phyloP scores from a whole-genome alignment of 2,113 vertebrate species.

The Myrmecobius fasciatus region DNA sequence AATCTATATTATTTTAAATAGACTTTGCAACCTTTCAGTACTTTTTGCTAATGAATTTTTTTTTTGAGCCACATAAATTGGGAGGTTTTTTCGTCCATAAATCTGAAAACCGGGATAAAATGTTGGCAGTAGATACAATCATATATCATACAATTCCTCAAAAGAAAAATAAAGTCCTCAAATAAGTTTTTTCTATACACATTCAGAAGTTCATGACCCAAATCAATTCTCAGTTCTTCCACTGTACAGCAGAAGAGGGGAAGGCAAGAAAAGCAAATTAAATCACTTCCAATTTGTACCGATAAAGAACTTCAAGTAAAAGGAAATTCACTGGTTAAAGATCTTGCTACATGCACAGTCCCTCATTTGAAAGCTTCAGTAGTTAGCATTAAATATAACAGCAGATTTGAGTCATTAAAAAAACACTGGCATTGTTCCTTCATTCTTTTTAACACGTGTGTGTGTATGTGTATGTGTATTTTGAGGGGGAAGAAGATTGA shows the following conservation, averaged over 20 bases:
- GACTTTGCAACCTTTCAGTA: conserved; percentile 75
- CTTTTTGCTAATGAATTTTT: conserved; percentile 78
- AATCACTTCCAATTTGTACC: conserved; percentile 79
- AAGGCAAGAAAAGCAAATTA: conserved; percentile 54
- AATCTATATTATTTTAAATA: conserved; percentile 37
- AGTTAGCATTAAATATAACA: conserved; percentile 77
- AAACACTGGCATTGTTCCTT: conserved; percentile 63
- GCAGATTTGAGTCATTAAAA: conserved; percentile 63
- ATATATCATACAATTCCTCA: conserved; percentile 78
- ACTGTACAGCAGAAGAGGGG: conserved; percentile 47
- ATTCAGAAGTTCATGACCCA: conserved; percentile 62
- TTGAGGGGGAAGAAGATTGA: neutral
- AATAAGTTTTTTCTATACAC: conserved; percentile 70
- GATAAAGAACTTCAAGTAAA: conserved; percentile 90
- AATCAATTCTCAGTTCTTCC: conserved; percentile 35
- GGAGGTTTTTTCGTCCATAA: conserved; percentile 68
- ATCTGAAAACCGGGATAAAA: conserved; percentile 77
- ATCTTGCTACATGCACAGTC: conserved; percentile 83
- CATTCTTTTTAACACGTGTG: conserved; percentile 21
- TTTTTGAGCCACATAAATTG: conserved; percentile 89
- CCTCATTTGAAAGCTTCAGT: conserved; percentile 77
- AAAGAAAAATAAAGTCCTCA: conserved; percentile 71
- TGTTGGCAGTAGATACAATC: conserved; percentile 83
- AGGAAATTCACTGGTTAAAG: conserved; percentile 78
- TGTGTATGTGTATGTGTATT: neutral